Conservation (phyloP, 2,888 invertebrate genomes). For the Dendrolimus pini region DNA sequence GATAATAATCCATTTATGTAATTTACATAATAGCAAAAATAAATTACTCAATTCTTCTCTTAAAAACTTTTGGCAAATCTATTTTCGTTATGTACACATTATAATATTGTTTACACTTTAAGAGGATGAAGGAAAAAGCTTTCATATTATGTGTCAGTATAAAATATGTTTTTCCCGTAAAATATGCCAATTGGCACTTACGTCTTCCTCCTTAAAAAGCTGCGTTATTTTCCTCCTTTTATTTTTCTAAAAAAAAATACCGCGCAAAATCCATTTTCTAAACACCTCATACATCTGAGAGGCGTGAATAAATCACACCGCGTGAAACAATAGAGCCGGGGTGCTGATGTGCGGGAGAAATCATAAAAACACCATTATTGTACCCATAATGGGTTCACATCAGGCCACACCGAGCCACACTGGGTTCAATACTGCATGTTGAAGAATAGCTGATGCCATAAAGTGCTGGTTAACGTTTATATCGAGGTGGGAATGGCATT, state of each 20-base stretch:
- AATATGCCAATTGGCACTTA: neutral
- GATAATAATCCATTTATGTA: too few relatives aligned
- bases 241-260: neutral
- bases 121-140: neutral
- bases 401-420: neutral
- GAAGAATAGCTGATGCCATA: neutral
- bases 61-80: too few relatives aligned
- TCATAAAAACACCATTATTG: conserved; percentile 51
- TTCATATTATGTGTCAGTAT: neutral
- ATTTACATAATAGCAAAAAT: too few relatives aligned
- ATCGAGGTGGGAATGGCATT: neutral
- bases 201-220: neutral
- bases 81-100: too few relatives aligned
- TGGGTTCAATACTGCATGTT: neutral
- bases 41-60: too few relatives aligned
- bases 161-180: neutral
- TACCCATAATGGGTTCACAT: neutral
- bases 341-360: conserved; percentile 24
- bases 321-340: conserved; percentile 40
- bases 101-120: neutral
- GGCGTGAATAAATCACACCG: conserved; percentile 40
- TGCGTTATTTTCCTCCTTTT: neutral
- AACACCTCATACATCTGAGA: conserved; percentile 37
- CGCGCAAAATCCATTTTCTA: conserved; percentile 13
- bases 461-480: neutral